Base-by-base conservation (phyloP, 2,888 invertebrate species). In the Brachylomia viminalis region DNA sequence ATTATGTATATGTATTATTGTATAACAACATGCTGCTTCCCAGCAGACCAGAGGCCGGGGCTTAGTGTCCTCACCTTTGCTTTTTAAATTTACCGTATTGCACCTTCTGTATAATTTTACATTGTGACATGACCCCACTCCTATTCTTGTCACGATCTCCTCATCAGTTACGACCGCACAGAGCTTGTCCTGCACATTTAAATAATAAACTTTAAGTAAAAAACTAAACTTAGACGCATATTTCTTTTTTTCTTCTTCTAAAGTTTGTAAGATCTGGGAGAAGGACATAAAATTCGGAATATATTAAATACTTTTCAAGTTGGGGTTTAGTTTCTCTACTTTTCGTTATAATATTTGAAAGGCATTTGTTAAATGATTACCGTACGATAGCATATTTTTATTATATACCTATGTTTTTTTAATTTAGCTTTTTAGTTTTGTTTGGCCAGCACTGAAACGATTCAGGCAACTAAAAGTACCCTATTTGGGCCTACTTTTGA, bases 81-180 rank as follows among this genome's bases (percentile, higher is more conserved):
- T 17, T 3, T 15, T 49, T 49, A 17, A 17, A 3, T 15, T n/a
- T n/a, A 30, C 4, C 5, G 0, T 0, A 52, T 15, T 27, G 15
- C 1, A n/a, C 49, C 49, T 83, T 85, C 65, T 82, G 54, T 7
- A 11, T 10, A 17, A 70, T 52, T n/a, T 23, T 45, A 11, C 11
- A 54, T 30, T 17, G 6, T 69, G 61, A 38, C 59, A 54, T 70
- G 83, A 74, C 83, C 82, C 61, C 77, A 42, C 78, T 78, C 23
- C 61, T 58, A 89, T 86, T 89, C 85, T 58, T 64, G 85, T 86
- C 88, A 89, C 88, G 88, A 82, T 77, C 74, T 73, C 62, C 81
- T 86, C 88, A 88, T 89, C 87, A 86, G 88, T 89, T 89, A 86
- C 54, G 79, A 79, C 80, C 84, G 81, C 85, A 83, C 80, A 71